Base-by-base conservation (phyloP, 2,888 invertebrate species). In the Octodonta nipae region DNA sequence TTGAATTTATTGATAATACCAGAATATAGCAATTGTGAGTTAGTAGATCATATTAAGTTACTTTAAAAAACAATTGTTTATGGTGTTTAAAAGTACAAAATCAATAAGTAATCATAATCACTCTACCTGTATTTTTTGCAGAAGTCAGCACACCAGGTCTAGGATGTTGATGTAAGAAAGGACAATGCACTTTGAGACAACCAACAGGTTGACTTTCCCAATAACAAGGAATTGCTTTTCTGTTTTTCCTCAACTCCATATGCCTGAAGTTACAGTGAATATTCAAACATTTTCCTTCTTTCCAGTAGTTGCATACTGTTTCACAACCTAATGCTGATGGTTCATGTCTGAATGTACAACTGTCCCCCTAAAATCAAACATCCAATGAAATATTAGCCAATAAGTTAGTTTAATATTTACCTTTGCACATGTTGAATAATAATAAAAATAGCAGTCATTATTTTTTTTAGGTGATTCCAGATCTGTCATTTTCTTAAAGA, bases 401-500 rank as follows among this genome's bases (percentile, higher is more conserved):
- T 10, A 13, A 2, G 2, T 13, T 5, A 12, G 4, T 6, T 13
- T 12, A 29, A 4, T 17, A 15, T 65, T 65, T 65, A 85, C 85
- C 76, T 85, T 86, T 42, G 75, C 75, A 60, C 86, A 87, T 41
- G 79, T 80, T 34, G 85, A 85, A 59, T 86, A 85, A 60, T 82
- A 87, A 64, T 78, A 87, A 67, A 85, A 87, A 64, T 86, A 86
- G 63, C 86, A 87, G 62, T 86, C 86, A 62, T 82, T 78, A 60
- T 79, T 76, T 66, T 78, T 79, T 53, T 74, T 70, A 49, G 74
- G 75, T 49, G 75, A 75, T 64, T 78, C 78, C 73, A 79, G 73
- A 44, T 58, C 58, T 25, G 61, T 60, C 55, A 60, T 55, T 50
- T 62, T 62, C 35, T 58, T 54, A 45, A 63, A 64, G 51, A 64